These are phyloP conservation scores for Myrmecophaga tridactyla DNA, from an alignment of 2,113 vertebrate genomes.

Conservation along the genomic window DNA sequence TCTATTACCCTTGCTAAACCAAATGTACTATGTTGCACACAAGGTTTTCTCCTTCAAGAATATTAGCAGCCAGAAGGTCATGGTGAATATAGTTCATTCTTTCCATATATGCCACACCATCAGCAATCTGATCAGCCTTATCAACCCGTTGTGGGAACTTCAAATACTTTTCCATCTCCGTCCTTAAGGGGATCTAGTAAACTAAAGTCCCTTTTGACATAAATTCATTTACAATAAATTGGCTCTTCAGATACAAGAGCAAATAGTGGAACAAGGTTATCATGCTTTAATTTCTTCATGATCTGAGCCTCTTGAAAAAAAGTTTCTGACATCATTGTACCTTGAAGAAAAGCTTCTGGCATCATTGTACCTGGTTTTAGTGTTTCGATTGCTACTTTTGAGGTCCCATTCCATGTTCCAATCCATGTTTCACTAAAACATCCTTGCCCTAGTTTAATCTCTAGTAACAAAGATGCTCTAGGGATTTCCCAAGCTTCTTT, in stretches of 20 bases:
- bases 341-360: no score
- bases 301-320: slow-evolving; percentile 98
- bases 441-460: slow-evolving; percentile 97
- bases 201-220: slow-evolving; percentile 95
- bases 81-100: no score
- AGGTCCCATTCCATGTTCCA: slow-evolving; percentile 98
- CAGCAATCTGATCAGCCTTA: no score
- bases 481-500: slow-evolving; percentile 99
- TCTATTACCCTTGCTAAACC: no score
- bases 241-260: slow-evolving; percentile 97
- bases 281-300: slow-evolving; percentile 96
- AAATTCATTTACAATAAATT: slow-evolving; percentile 97
- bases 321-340: slow-evolving; percentile 98
- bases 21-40: no score
- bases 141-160: no score
- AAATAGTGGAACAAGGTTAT: slow-evolving; percentile 95
- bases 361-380: slow-evolving; percentile 95
- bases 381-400: slow-evolving; percentile 97
- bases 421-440: slow-evolving; percentile 99
- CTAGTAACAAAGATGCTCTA: slow-evolving; percentile 94
- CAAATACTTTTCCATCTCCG: no score
- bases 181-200: no score
- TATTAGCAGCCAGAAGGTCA: no score
- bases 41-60: no score
- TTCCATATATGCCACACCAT: no score